Conservation (phyloP, 64 coral and sea anemone genomes). For the Pocillopora verrucosa region DNA sequence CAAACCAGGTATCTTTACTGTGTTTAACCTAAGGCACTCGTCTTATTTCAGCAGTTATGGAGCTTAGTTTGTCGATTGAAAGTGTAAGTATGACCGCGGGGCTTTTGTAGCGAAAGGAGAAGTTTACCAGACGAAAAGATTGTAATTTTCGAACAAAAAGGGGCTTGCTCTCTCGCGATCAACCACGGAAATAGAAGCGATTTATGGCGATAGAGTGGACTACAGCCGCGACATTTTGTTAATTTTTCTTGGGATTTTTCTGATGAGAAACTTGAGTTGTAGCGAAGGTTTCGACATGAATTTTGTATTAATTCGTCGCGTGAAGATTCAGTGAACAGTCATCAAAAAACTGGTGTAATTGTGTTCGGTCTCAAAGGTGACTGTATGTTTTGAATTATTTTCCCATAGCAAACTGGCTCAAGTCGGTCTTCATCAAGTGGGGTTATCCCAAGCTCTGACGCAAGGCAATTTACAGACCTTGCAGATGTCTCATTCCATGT, state of each 20-base stretch:
- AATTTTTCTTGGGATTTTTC: background rate
- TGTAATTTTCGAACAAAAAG: conserved; percentile 49
- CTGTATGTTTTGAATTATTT: conserved; percentile 16
- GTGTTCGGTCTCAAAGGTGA: conserved; percentile 13
- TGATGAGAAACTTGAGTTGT: background rate
- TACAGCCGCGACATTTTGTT: background rate
- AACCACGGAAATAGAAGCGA: background rate
- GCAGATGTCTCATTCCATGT: conserved; percentile 51
- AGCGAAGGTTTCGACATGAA: conserved; percentile 14
- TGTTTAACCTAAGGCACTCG: conserved; percentile 67
- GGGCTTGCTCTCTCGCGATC: background rate
- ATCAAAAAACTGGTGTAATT: conserved; percentile 20
- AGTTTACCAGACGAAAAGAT: conserved; percentile 36
- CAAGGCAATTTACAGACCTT: conserved; percentile 66
- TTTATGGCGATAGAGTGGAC: background rate
- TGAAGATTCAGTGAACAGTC: conserved; percentile 36
- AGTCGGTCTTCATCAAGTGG: conserved; percentile 80
- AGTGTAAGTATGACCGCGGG: conserved; percentile 76
- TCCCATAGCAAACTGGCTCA: conserved; percentile 91
- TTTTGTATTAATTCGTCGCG: conserved; percentile 46
- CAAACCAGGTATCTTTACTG: conserved; percentile 94
- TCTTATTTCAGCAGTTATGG: conserved; percentile 81
- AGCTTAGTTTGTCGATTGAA: conserved; percentile 33
- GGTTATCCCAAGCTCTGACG: conserved; percentile 76
- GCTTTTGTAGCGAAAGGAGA: conserved; percentile 47